These are phyloP conservation scores for Tortrix viridana DNA, from an alignment of 2,888 invertebrate genomes.

Conservation along the genomic window DNA sequence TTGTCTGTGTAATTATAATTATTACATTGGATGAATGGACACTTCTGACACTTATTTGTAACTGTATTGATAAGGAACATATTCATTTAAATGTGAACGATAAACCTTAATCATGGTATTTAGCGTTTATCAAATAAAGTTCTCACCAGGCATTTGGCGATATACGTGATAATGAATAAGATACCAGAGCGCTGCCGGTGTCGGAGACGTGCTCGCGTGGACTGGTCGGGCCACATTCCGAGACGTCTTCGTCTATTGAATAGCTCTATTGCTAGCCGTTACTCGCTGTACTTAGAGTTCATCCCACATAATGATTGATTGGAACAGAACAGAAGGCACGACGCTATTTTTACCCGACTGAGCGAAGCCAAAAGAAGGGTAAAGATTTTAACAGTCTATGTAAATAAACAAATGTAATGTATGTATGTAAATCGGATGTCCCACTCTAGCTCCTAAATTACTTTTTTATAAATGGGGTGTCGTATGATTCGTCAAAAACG, in stretches of 20 bases:
- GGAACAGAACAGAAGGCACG: no score
- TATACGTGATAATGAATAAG: slow-evolving; percentile 1
- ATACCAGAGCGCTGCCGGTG: background rate
- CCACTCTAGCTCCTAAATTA: no score
- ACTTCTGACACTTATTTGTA: no score
- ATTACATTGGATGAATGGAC: no score
- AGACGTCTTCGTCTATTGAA: background rate
- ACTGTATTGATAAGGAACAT: background rate
- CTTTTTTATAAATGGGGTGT: no score
- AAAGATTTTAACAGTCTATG: no score
- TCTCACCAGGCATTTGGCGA: slow-evolving; percentile 7
- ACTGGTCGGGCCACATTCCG: slow-evolving; percentile 27
- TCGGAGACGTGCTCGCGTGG: slow-evolving; percentile 3
- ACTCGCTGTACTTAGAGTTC: background rate
- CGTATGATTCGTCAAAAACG: no score
- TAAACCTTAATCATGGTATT: background rate
- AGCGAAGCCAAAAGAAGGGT: no score
- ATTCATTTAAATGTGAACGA: slow-evolving; percentile 1
- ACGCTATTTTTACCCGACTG: no score
- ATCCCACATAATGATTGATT: background rate
- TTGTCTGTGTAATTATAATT: no score
- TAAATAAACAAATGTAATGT: no score
- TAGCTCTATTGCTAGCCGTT: background rate
- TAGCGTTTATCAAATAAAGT: slow-evolving; percentile 16
- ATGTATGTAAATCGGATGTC: no score